A percentile compares a stretch with the other conserved stretches of the same genome.
Evolutionary conservation across 2,113 vertebrate species (phyloP).

Genomic region (Catharus bicknelli): DNA sequence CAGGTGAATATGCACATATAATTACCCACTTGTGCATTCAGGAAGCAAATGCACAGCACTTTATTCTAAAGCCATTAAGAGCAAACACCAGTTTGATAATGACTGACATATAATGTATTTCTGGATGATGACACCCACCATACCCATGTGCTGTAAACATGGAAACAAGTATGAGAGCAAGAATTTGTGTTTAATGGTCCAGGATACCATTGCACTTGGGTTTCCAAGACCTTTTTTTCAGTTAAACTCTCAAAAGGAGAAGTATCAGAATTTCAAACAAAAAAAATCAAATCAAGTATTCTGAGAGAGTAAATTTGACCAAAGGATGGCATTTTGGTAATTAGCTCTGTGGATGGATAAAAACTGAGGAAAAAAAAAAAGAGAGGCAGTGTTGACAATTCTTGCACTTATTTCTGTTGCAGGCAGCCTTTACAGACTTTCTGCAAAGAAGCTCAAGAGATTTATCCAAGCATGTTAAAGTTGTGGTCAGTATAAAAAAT

Average conservation of each 20-base stretch:
- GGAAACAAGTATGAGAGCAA: not conserved
- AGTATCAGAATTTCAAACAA: not conserved
- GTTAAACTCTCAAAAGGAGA: not conserved
- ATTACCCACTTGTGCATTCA: not conserved
- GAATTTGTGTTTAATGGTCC: not conserved
- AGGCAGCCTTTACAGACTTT: slow-evolving; percentile 86
- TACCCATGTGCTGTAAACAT: not conserved
- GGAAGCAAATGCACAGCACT: not conserved
- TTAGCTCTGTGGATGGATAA: not conserved
- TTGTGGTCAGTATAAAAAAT: slow-evolving; percentile 77
- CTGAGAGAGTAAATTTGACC: not conserved
- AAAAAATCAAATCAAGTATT: fast-evolving
- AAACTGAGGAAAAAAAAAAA: not conserved
- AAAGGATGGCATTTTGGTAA: not conserved
- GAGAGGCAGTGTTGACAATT: not conserved
- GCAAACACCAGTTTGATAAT: not conserved
- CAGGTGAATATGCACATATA: not conserved
- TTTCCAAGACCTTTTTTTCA: not conserved
- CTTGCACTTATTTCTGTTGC: not conserved
- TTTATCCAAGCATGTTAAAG: slow-evolving; percentile 84
- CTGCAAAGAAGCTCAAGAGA: slow-evolving; percentile 85
- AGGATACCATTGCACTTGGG: not conserved
- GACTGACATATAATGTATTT: not conserved
- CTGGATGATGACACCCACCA: fast-evolving
- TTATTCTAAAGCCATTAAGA: not conserved